Evolutionary conservation across 2,888 invertebrate genomes (phyloP), one percentile per base, ranked within the genome.

Genomic region (Nebria brevicollis): DNA sequence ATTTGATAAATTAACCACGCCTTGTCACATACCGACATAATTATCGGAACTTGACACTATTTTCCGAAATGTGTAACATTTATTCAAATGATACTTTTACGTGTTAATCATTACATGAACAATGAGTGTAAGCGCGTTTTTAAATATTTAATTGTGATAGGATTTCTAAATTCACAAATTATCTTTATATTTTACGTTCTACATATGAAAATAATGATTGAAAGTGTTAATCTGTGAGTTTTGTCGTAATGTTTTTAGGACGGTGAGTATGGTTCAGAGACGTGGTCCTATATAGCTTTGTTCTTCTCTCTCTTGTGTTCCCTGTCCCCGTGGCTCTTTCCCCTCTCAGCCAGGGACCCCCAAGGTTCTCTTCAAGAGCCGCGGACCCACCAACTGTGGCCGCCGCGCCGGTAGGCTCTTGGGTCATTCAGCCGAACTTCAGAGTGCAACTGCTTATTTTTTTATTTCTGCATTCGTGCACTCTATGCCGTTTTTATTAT

Each of bases 381-480:
- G 54, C 75, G 75, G 75, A 43, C 26, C 64, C 42, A 64, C 64
- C 64, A 42, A 26, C 75, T 25, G n/a, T 54, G 54, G 54, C 42
- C 43, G 25, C 74, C 75, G 75, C 43, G 64, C 25, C 54, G 75
- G 15, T 13, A 75, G 54, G 11, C 75, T 41, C 72, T 42, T 54
- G 75, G 73, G 73, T 73, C 73, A 73, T 73, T 73, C 73, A 73
- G 75, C 75, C 75, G 64, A 75, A 75, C 75, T 75, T 75, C 26
- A 75, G 64, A 75, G 64, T 75, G 75, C 75, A 75, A 75, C 75
- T 75, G 75, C 75, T 10, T 43, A 26, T 54, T 43, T 20, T 64
- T 20, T 20, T 20, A 20, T 20, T 20, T 75, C 25, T 43, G 43
- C 34, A 70, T 25, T 70, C 70, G 15, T 34, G 25, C 34, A 26